These are phyloP conservation scores for Ivindomyrus marchei DNA, from an alignment of 2,113 vertebrate genomes.

Conservation along the genomic window DNA sequence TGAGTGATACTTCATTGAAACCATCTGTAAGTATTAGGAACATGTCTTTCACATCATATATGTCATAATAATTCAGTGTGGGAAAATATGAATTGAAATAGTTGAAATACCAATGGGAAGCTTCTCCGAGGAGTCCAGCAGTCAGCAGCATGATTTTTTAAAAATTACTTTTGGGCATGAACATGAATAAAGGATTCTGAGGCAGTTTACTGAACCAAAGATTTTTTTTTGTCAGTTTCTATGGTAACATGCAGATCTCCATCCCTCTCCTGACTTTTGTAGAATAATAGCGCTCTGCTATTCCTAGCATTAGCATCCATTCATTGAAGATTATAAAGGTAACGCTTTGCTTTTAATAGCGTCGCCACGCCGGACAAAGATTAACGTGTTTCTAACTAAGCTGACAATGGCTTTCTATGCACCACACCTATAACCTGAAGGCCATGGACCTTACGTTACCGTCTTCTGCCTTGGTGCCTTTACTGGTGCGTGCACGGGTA, in stretches of 20 bases:
- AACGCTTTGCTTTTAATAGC: not conserved
- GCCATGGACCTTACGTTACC: not conserved
- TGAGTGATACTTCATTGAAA: not conserved
- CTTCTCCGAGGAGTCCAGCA: not conserved
- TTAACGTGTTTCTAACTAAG: not conserved
- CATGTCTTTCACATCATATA: not conserved
- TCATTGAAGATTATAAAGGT: not conserved
- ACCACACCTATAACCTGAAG: not conserved
- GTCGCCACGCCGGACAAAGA: not conserved
- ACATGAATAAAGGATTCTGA: not conserved
- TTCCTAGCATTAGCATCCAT: not conserved
- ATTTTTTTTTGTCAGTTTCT: slow-evolving; percentile 1
- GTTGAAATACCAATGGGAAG: not conserved
- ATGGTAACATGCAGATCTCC: not conserved
- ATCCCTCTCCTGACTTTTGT: not conserved
- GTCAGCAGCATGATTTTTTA: not conserved
- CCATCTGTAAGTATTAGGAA: not conserved
- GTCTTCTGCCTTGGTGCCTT: not conserved
- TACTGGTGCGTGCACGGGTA: not conserved
- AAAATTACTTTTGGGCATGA: not conserved
- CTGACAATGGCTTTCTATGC: not conserved
- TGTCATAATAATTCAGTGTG: not conserved
- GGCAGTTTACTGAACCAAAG: not conserved
- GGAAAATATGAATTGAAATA: not conserved
- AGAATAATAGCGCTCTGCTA: not conserved